Conservation (phyloP, 2,797 vertebrate species). For the Microchirus variegatus region DNA sequence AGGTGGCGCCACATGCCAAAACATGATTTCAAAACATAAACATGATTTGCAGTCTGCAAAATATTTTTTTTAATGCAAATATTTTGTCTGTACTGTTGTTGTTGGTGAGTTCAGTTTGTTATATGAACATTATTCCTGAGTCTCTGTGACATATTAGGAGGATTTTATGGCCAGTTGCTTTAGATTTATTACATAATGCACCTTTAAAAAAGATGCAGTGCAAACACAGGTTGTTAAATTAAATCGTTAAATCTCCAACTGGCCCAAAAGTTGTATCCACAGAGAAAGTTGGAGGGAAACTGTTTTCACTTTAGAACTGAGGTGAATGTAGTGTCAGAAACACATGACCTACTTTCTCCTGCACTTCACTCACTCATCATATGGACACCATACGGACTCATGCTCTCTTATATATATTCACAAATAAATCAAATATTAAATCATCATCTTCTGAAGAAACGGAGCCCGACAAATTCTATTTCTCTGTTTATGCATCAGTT, state of each 20-base stretch:
- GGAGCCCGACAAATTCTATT: conserved; percentile 7
- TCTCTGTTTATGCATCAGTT: background rate
- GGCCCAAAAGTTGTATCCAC: background rate
- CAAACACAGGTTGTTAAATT: conserved; percentile 7
- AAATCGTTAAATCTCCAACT: conserved; percentile 11
- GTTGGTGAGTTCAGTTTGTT: too few relatives aligned
- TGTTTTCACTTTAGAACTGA: conserved; percentile 6
- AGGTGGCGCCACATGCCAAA: too few relatives aligned
- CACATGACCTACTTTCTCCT: conserved; percentile 23
- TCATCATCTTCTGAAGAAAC: background rate
- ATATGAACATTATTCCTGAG: too few relatives aligned
- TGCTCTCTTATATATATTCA: conserved; percentile 1
- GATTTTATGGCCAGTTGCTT: too few relatives aligned
- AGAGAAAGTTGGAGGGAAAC: background rate
- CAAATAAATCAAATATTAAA: conserved; percentile 21
- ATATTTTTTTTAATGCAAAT: too few relatives aligned
- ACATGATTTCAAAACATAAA: too few relatives aligned
- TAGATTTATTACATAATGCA: too few relatives aligned
- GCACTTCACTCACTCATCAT: conserved; percentile 20
- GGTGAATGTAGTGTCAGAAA: background rate
- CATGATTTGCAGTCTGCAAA: too few relatives aligned
- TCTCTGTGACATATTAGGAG: too few relatives aligned
- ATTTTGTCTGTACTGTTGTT: too few relatives aligned
- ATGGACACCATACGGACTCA: conserved; percentile 25
- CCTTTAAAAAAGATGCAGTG: background rate